Conservation (phyloP, 2,888 invertebrate species). For the Synergus itoensis region DNA sequence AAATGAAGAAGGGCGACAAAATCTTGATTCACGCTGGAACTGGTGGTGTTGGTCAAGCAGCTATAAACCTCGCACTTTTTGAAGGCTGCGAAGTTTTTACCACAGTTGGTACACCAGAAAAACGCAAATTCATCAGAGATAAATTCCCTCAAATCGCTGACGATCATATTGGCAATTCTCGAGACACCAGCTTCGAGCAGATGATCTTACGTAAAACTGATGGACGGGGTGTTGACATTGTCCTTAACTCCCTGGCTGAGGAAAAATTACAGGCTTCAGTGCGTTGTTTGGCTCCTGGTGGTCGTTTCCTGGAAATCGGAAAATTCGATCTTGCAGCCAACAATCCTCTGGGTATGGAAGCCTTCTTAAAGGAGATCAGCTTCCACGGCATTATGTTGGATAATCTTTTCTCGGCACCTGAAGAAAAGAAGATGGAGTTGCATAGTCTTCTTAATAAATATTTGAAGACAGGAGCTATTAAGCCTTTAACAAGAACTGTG, state of each 20-base stretch:
- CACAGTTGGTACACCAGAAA: conserved; percentile 81
- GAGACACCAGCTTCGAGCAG: conserved; percentile 91
- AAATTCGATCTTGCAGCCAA: conserved; percentile 89
- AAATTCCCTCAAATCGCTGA: conserved; percentile 81
- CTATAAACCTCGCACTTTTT: conserved; percentile 82
- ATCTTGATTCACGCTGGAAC: conserved; percentile 78
- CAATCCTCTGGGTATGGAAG: conserved; percentile 82
- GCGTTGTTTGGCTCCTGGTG: conserved; percentile 81
- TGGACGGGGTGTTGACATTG: conserved; percentile 93
- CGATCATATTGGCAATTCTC: conserved; percentile 90
- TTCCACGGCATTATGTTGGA: conserved; percentile 91
- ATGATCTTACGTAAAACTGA: conserved; percentile 89
- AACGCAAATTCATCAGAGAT: conserved; percentile 80
- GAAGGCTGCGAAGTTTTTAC: conserved; percentile 82
- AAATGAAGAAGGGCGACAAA: conserved; percentile 78
- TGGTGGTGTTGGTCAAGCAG: conserved; percentile 85
- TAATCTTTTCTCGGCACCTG: conserved; percentile 79
- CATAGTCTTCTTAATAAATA: conserved; percentile 82
- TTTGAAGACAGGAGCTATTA: conserved; percentile 83
- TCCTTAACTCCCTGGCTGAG: conserved; percentile 95
- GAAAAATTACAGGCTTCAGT: conserved; percentile 90
- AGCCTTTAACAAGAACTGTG: conserved; percentile 83
- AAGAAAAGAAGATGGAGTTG: conserved; percentile 80
- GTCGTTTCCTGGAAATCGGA: conserved; percentile 91
- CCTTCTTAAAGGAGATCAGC: conserved; percentile 85